Conservation (phyloP, 2,113 vertebrate species). For the Antigone vipio region DNA sequence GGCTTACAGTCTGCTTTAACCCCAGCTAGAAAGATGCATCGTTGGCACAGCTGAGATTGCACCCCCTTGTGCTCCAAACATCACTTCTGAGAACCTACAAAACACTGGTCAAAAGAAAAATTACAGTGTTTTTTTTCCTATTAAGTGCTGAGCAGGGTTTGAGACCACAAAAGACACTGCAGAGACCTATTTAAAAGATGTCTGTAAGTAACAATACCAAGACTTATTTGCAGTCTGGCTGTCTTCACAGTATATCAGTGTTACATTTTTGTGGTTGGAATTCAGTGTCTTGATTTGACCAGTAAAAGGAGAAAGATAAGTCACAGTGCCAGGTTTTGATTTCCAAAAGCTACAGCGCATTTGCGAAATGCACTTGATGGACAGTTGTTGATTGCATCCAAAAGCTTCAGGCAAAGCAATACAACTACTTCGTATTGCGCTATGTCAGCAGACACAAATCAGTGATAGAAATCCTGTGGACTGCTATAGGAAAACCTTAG, state of each 20-base stretch:
- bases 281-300: neutral
- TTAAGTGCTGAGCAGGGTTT: slow-evolving; percentile 2
- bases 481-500: neutral
- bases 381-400: neutral
- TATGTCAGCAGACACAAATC: neutral
- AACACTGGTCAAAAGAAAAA: neutral
- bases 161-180: neutral
- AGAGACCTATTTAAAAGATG: neutral
- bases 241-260: slow-evolving; percentile 11
- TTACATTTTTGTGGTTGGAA: neutral
- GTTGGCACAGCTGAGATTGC: accelerated
- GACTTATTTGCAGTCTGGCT: neutral
- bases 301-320: neutral
- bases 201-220: neutral
- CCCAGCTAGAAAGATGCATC: neutral
- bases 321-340: neutral
- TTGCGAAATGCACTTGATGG: neutral
- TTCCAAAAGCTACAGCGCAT: neutral
- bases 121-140: neutral
- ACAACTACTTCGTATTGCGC: neutral
- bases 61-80: neutral
- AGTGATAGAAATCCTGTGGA: neutral
- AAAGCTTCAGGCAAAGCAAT: neutral
- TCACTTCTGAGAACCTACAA: neutral
- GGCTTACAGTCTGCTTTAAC: too few species aligned